phyloP scores from a whole-genome alignment of 2,888 invertebrate species.

The Volucella inanis region DNA sequence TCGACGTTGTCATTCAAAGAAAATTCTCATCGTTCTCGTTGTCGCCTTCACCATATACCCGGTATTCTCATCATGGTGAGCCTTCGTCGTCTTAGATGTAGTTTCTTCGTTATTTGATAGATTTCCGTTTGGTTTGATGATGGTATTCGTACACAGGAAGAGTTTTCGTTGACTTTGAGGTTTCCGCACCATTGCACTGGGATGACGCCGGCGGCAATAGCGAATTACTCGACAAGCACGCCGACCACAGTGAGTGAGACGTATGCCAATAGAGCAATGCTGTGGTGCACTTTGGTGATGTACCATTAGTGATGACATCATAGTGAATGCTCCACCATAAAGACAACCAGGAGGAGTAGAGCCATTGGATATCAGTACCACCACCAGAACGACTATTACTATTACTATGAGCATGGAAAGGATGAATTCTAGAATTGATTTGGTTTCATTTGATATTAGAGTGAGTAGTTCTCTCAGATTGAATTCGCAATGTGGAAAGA shows the following conservation, averaged over 20 bases:
- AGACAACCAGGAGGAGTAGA: constrained; percentile 5
- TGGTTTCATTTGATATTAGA: constrained; percentile 64
- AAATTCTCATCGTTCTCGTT: constrained; percentile 12
- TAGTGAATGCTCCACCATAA: constrained; percentile 12
- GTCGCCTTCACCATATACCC: neutral
- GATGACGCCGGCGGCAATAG: constrained; percentile 28
- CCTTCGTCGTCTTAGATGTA: constrained; percentile 6
- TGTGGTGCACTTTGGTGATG: constrained; percentile 32
- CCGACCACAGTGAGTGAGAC: constrained; percentile 30
- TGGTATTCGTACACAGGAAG: constrained; percentile 58
- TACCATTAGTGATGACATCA: constrained; percentile 67
- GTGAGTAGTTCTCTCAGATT: constrained; percentile 64
- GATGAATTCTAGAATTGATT: constrained; percentile 68
- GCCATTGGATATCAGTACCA: too few species aligned
- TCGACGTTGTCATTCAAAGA: neutral
- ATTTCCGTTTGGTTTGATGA: constrained; percentile 70
- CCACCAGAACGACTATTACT: too few species aligned
- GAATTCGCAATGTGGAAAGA: constrained; percentile 59
- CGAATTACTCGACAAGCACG: neutral
- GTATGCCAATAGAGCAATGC: constrained; percentile 55
- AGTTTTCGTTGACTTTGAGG: constrained; percentile 73
- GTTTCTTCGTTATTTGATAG: constrained; percentile 68
- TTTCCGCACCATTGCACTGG: constrained; percentile 57
- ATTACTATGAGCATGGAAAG: constrained; percentile 12
- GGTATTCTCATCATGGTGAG: too few species aligned